Conservation (phyloP, 2,113 vertebrate genomes). For the Monarcha castaneiventris region DNA sequence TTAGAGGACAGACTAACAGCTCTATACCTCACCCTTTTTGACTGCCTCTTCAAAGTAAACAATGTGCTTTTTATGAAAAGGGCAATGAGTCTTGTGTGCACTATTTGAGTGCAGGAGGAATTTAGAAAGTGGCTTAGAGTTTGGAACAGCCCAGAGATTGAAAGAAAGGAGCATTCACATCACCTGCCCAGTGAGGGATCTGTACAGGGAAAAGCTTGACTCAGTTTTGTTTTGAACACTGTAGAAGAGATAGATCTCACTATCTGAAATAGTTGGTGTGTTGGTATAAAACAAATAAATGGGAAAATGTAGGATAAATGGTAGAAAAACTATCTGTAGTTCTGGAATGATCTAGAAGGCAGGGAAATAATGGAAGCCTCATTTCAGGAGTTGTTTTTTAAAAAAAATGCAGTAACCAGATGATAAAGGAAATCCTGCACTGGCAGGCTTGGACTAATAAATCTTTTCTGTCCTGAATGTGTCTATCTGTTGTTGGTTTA, state of each 20-base stretch:
- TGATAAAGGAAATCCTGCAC: background rate
- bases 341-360: background rate
- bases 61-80: background rate
- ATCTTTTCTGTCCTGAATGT: background rate
- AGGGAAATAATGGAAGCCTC: background rate
- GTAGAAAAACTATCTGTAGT: background rate
- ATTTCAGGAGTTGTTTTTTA: background rate
- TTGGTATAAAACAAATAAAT: background rate
- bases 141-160: background rate
- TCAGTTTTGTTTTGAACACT: background rate
- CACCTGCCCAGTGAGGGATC: background rate
- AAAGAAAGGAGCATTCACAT: constrained; percentile 21
- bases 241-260: background rate
- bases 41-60: background rate
- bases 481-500: background rate
- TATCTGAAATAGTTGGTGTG: background rate
- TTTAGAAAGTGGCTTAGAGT: background rate
- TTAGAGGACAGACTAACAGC: background rate
- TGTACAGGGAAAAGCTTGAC: background rate
- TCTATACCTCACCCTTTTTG: background rate
- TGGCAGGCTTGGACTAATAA: background rate
- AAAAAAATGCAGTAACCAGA: background rate
- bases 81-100: accelerated
- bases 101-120: background rate
- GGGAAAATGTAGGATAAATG: background rate